Evolutionary conservation across 1,140 invertebrate genomes (phyloP).

Genomic region (Aradophagus sp.): DNA sequence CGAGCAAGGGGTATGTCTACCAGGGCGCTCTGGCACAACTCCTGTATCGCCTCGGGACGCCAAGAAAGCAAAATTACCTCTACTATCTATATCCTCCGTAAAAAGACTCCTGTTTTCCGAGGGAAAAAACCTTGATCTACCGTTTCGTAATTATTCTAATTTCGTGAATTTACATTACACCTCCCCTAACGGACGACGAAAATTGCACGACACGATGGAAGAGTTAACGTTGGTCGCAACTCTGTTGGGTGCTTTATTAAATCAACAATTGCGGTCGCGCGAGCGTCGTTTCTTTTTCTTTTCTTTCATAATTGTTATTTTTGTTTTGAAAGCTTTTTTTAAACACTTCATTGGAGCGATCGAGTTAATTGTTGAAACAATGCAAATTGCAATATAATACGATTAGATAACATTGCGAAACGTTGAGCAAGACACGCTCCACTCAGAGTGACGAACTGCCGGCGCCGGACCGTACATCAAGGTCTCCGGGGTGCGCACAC

Average conservation of each 20-base stretch:
- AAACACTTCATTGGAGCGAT: too few species aligned
- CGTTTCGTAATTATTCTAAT: slow-evolving; percentile 36
- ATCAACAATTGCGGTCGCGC: too few species aligned
- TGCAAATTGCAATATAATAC: slow-evolving; percentile 44
- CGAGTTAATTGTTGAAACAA: slow-evolving; percentile 40
- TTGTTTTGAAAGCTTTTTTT: too few species aligned
- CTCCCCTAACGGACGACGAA: too few species aligned
- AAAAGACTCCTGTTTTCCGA: slow-evolving; percentile 33
- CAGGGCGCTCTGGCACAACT: slow-evolving; percentile 49
- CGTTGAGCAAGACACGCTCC: slow-evolving; percentile 56
- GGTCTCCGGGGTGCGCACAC: slow-evolving; percentile 59
- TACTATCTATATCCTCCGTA: slow-evolving; percentile 34
- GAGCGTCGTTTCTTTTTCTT: too few species aligned
- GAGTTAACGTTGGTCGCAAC: too few species aligned
- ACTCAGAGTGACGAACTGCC: slow-evolving; percentile 60
- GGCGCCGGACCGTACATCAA: slow-evolving; percentile 60
- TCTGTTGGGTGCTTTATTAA: too few species aligned
- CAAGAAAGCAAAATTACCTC: slow-evolving; percentile 53
- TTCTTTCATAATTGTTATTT: too few species aligned
- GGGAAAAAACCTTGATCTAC: slow-evolving; percentile 21
- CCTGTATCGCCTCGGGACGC: slow-evolving; percentile 53
- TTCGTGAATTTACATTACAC: slow-evolving; percentile 11
- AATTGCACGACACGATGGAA: too few species aligned
- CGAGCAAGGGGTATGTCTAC: slow-evolving; percentile 66
- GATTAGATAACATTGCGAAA: slow-evolving; percentile 59